A percentile compares a stretch with the other conserved stretches of the same genome.
Conservation (phyloP, 2,888 invertebrate species). For the Xanthorhoe spadicearia region DNA sequence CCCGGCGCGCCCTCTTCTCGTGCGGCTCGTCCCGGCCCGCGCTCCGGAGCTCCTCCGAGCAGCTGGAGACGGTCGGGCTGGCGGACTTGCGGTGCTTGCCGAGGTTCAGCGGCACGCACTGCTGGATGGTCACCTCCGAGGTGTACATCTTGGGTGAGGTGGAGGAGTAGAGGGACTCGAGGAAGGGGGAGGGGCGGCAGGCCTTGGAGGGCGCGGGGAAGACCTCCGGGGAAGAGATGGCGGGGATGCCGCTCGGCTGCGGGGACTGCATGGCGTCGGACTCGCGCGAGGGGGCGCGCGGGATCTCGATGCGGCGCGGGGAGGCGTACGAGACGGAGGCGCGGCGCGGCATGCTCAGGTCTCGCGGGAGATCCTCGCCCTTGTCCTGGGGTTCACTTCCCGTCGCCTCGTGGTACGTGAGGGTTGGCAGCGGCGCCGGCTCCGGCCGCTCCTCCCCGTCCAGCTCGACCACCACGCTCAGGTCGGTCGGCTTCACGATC, state of each 20-base stretch:
- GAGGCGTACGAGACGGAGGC: slow-evolving; percentile 75
- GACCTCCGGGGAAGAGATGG: slow-evolving; percentile 88
- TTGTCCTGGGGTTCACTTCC: slow-evolving; percentile 50
- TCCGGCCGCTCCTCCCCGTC: slow-evolving; percentile 12
- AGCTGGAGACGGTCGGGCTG: slow-evolving; percentile 90
- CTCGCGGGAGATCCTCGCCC: slow-evolving; percentile 85
- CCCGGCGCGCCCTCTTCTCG: slow-evolving; percentile 72
- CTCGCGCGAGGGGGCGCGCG: slow-evolving; percentile 87
- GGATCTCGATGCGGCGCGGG: slow-evolving; percentile 76
- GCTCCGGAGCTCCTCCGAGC: slow-evolving; percentile 89
- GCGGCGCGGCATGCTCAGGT: slow-evolving; percentile 85
- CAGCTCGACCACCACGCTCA: slow-evolving; percentile 17
- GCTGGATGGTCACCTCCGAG: slow-evolving; percentile 84
- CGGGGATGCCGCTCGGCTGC: slow-evolving; percentile 89
- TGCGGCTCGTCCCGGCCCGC: slow-evolving; percentile 81
- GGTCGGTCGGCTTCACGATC: slow-evolving; percentile 22
- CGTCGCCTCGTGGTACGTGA: background rate
- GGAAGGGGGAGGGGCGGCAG: slow-evolving; percentile 82
- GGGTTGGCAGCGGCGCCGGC: background rate
- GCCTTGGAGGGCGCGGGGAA: slow-evolving; percentile 78
- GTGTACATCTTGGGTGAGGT: slow-evolving; percentile 85
- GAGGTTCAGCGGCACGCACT: slow-evolving; percentile 88
- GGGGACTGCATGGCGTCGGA: slow-evolving; percentile 90
- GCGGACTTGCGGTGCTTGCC: slow-evolving; percentile 88
- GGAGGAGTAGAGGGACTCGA: slow-evolving; percentile 87